These are phyloP conservation scores for Pachypanchax playfairii DNA, from an alignment of 2,113 vertebrate genomes.

Conservation along the genomic window DNA sequence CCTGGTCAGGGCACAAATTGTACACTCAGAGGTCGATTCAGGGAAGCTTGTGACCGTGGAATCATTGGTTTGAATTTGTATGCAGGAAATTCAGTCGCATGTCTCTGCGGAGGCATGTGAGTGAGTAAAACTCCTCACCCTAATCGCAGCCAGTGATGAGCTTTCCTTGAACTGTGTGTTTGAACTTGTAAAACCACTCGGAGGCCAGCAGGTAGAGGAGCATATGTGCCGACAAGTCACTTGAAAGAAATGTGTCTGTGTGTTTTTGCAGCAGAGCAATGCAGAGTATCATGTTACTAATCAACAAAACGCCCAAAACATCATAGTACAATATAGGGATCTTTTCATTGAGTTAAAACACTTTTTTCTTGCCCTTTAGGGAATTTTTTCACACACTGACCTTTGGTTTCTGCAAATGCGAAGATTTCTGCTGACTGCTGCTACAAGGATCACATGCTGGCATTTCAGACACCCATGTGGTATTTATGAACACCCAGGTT, in stretches of 20 bases:
- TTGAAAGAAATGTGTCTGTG: slow-evolving; percentile 3
- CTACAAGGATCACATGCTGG: not conserved
- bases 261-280: not conserved
- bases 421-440: too few relatives aligned
- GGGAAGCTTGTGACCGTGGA: slow-evolving; percentile 14
- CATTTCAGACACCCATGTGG: slow-evolving; percentile 22
- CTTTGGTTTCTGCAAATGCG: slow-evolving; percentile 14
- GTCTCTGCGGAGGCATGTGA: slow-evolving; percentile 26
- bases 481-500: slow-evolving; percentile 17
- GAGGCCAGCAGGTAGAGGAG: slow-evolving; percentile 16
- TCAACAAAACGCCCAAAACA: not conserved
- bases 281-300: not conserved
- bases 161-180: slow-evolving; percentile 28
- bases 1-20: slow-evolving; percentile 14
- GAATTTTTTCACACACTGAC: slow-evolving; percentile 13
- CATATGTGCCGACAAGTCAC: slow-evolving; percentile 1
- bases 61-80: slow-evolving; percentile 43
- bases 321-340: not conserved
- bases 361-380: not conserved
- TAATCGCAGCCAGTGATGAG: slow-evolving; percentile 23
- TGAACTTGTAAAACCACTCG: slow-evolving; percentile 17
- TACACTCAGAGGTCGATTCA: slow-evolving; percentile 4
- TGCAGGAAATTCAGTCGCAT: slow-evolving; percentile 29
- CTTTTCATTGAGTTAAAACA: not conserved
- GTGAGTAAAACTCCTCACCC: slow-evolving; percentile 32